Base-by-base conservation (phyloP, 2,113 vertebrate species). In the Centropristis striata region DNA sequence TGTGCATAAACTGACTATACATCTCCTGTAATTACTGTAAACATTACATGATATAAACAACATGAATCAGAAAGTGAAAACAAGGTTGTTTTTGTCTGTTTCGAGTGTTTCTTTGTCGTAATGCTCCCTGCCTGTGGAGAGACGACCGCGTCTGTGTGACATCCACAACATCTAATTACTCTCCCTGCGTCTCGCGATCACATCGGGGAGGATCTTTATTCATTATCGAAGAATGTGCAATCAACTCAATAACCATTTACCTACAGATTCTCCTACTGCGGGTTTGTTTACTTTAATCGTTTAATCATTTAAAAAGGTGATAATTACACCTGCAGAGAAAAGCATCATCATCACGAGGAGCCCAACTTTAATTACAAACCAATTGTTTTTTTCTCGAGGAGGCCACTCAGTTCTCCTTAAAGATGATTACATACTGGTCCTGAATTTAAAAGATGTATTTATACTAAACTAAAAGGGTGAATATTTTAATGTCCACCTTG, bases 181-280 rank as follows among this genome's bases (percentile, higher is more conserved):
- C 27, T 47, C 25, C 65, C 39, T 61, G 55, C 23, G 4, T 60
- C 18, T n/a, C 1, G 0, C 8, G 37, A 42, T 50, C 67, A 1
- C 51, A 18, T 16, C 15, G 3, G 25, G 60, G 64, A 51, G 71
- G 42, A 51, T 46, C 39, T 50, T 1, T 23, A 61, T 81, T 74
- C 83, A 78, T 83, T 77, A 81, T 32, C 5, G 12, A 68, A 88
- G n/a, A 90, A 86, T 80, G 63, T 58, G 80, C 75, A 90, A 90
- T 88, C 86, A 90, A 32, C 58, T 74, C 46, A 1, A 20, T 15
- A n/a, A 18, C 16, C 0, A 46, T 55, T 51, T 20, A 25, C 61
- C 3, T 18, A 1, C n/a, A 21, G 8, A 57, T 36, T 23, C 41
- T 39, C 47, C 28, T 6, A 3, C 65, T 9, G 32, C 46, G 41